Conservation (phyloP, 2,113 vertebrate species). For the Jacana jacana region DNA sequence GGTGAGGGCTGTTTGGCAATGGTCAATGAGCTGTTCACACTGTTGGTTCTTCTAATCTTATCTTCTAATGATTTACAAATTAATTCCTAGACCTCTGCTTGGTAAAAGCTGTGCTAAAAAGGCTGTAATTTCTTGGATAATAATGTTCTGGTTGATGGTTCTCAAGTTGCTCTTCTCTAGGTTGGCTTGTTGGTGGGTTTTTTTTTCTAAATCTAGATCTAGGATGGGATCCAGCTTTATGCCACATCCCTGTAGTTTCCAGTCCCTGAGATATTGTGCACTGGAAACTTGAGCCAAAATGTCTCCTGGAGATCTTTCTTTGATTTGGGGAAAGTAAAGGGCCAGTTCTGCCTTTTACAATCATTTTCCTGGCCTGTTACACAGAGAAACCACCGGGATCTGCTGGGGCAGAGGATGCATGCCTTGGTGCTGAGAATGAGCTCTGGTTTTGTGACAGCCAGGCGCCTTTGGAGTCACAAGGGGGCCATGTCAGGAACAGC, state of each 20-base stretch:
- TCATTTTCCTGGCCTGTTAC: background rate
- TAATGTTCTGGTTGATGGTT: background rate
- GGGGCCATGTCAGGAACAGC: accelerated
- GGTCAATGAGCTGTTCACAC: background rate
- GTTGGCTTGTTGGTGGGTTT: background rate
- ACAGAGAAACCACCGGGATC: background rate
- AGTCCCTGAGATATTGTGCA: background rate
- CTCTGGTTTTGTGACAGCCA: background rate
- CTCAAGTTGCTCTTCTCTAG: background rate
- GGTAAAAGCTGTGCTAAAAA: background rate
- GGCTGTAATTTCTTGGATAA: background rate
- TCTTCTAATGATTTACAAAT: background rate
- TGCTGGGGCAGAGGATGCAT: background rate
- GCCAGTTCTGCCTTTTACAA: background rate
- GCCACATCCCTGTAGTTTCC: background rate
- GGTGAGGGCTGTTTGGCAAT: background rate
- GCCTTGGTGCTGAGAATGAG: background rate
- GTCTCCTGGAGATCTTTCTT: background rate
- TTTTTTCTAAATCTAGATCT: background rate
- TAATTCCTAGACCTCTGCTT: background rate
- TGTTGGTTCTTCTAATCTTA: background rate
- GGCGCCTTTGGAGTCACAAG: background rate
- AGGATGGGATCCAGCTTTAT: background rate
- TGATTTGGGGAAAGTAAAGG: background rate
- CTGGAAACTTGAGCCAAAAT: background rate